Conservation (phyloP, 2,113 vertebrate species). For the Daubentonia madagascariensis region DNA sequence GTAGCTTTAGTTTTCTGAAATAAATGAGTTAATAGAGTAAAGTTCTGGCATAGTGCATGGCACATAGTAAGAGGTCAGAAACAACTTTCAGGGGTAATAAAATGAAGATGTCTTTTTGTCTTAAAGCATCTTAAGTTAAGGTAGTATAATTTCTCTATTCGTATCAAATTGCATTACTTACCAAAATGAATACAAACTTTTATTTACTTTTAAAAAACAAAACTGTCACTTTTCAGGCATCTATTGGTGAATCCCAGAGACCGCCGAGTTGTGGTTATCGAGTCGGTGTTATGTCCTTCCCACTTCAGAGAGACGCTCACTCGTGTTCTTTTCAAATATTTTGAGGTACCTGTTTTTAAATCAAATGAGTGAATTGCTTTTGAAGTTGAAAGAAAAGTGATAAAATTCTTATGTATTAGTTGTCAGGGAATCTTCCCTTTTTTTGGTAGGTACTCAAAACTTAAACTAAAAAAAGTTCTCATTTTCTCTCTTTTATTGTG, state of each 20-base stretch:
- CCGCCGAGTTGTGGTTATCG: conserved; percentile 96
- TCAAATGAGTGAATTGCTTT: background rate
- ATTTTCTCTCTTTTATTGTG: background rate
- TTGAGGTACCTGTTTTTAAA: conserved; percentile 89
- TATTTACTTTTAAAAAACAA: background rate
- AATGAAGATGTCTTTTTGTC: conserved; percentile 6
- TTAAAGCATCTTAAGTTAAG: background rate
- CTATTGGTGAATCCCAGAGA: conserved; percentile 98
- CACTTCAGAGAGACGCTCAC: conserved; percentile 98
- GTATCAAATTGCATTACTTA: background rate
- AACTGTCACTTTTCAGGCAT: conserved; percentile 84
- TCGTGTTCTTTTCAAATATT: conserved; percentile 97
- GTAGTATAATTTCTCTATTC: background rate
- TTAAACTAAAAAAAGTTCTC: background rate
- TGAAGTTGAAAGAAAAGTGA: background rate
- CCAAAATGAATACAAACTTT: background rate
- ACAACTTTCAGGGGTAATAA: background rate
- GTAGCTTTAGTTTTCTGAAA: conserved; percentile 7
- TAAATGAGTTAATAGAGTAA: background rate
- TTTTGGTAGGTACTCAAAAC: background rate
- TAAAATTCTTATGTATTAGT: background rate
- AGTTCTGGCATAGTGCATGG: background rate
- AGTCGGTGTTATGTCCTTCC: conserved; percentile 96
- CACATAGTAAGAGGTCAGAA: background rate
- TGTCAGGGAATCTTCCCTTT: background rate